A percentile compares a stretch with the other conserved stretches of the same genome.
phyloP scores from a whole-genome alignment of 2,113 vertebrate genomes.

The Dolichotis patagonum region DNA sequence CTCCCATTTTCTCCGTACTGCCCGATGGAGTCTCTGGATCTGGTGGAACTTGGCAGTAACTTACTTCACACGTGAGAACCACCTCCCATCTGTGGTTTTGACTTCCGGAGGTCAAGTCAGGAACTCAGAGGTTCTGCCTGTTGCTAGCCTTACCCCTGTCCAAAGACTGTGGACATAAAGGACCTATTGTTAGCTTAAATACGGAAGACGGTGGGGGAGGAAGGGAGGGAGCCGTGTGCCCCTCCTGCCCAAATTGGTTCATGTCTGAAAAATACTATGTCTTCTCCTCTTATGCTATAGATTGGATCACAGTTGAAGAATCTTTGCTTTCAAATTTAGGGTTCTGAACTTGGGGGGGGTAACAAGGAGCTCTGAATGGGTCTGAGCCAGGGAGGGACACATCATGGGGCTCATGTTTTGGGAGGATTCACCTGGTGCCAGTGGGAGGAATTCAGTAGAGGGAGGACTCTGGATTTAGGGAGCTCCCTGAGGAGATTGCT shows the following conservation, averaged over 20 bases:
- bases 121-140: neutral
- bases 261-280: neutral
- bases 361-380: neutral
- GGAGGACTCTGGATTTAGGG: neutral
- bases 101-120: neutral
- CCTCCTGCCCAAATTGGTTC: neutral
- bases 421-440: neutral
- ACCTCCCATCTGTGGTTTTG: neutral
- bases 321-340: neutral
- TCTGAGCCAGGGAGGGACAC: neutral
- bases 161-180: neutral
- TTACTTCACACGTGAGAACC: neutral
- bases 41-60: neutral
- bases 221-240: neutral
- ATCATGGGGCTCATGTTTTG: neutral
- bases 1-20: neutral
- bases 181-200: neutral
- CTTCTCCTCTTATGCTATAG: fast-evolving
- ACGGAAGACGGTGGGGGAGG: neutral
- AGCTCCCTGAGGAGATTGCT: too few relatives aligned
- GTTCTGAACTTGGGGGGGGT: neutral
- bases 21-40: neutral
- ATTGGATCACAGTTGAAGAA: neutral
- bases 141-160: neutral
- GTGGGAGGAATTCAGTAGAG: neutral